These are phyloP conservation scores for Chlorospingus semifuscus DNA, from an alignment of 2,797 vertebrate species.

Conservation along the genomic window DNA sequence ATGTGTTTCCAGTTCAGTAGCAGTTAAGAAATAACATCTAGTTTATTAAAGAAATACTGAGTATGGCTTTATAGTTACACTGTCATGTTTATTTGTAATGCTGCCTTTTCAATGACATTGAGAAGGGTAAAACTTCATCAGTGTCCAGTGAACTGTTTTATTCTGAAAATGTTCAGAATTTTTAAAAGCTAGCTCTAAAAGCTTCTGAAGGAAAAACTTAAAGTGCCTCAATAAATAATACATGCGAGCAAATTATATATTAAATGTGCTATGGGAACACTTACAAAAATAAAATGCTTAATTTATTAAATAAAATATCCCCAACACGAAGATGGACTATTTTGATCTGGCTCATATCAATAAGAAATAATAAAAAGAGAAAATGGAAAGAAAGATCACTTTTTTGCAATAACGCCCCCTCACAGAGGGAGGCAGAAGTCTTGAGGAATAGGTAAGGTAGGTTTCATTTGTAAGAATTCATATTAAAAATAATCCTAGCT, in stretches of 20 bases:
- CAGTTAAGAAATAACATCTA: conserved; percentile 62
- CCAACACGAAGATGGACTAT: conserved; percentile 66
- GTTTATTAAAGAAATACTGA: conserved; percentile 70
- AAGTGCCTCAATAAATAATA: conserved; percentile 71
- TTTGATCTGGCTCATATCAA: conserved; percentile 67
- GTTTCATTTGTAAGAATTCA: conserved; percentile 63
- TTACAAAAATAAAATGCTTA: conserved; percentile 74
- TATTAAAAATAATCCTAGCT: conserved; percentile 71
- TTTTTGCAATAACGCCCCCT: conserved; percentile 72
- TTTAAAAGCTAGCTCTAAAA: conserved; percentile 59
- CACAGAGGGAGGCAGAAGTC: conserved; percentile 76
- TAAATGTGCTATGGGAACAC: conserved; percentile 62
- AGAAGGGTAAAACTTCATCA: conserved; percentile 54
- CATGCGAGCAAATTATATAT: conserved; percentile 70
- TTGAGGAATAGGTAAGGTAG: conserved; percentile 69
- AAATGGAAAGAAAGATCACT: conserved; percentile 42
- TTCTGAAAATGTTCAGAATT: conserved; percentile 53
- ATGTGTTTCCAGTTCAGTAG: conserved; percentile 59
- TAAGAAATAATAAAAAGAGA: conserved; percentile 63
- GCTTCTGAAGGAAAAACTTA: conserved; percentile 53
- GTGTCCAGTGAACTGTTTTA: conserved; percentile 56
- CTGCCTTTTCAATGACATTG: conserved; percentile 54
- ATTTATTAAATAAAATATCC: conserved; percentile 68
- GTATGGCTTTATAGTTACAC: conserved; percentile 77
- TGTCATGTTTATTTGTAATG: conserved; percentile 67